Percentiles rank a stretch among this genome's conserved stretches.
Evolutionary conservation across 2,888 invertebrate genomes (phyloP).

Genomic region (Syrphus vitripennis): DNA sequence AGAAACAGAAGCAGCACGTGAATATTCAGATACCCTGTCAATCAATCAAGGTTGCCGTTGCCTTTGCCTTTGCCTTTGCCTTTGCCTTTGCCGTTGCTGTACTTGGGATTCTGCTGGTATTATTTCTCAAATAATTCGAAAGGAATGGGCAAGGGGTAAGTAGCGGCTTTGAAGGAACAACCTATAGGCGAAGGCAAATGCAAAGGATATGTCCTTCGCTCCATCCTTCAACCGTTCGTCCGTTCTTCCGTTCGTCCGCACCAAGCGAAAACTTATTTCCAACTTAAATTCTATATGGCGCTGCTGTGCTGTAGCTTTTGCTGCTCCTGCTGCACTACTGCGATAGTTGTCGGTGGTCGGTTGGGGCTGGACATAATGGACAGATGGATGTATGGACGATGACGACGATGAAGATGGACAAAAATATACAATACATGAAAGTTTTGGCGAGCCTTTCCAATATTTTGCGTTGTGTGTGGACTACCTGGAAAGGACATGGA

Average conservation of each 20-base stretch:
- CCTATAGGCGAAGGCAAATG: slow-evolving; percentile 63
- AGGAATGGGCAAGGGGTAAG: not conserved
- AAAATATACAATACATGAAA: slow-evolving; percentile 62
- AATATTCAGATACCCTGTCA: slow-evolving; percentile 70
- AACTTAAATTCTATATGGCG: slow-evolving; percentile 59
- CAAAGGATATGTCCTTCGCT: slow-evolving; percentile 68
- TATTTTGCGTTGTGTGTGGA: slow-evolving; percentile 60
- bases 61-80: slow-evolving; percentile 12
- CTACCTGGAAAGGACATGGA: slow-evolving; percentile 48
- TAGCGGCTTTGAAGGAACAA: slow-evolving; percentile 40
- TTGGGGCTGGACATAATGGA: slow-evolving; percentile 50
- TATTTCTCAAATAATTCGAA: slow-evolving; percentile 56
- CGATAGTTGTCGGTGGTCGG: slow-evolving; percentile 53
- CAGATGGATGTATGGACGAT: slow-evolving; percentile 30
- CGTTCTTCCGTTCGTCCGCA: slow-evolving; percentile 41
- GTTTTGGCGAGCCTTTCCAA: slow-evolving; percentile 66
- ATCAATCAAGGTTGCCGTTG: slow-evolving; percentile 68
- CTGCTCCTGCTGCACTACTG: slow-evolving; percentile 29
- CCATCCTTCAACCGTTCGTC: too few species aligned
- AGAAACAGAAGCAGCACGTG: slow-evolving; percentile 68
- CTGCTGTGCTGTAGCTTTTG: slow-evolving; percentile 13
- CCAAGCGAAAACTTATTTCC: slow-evolving; percentile 67
- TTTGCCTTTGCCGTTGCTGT: slow-evolving; percentile 32
- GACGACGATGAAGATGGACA: slow-evolving; percentile 54
- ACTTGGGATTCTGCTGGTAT: slow-evolving; percentile 53